Percentiles rank a stretch among this genome's conserved stretches.
Evolutionary conservation across 2,113 vertebrate species (phyloP).

Genomic region (Daubentonia madagascariensis): DNA sequence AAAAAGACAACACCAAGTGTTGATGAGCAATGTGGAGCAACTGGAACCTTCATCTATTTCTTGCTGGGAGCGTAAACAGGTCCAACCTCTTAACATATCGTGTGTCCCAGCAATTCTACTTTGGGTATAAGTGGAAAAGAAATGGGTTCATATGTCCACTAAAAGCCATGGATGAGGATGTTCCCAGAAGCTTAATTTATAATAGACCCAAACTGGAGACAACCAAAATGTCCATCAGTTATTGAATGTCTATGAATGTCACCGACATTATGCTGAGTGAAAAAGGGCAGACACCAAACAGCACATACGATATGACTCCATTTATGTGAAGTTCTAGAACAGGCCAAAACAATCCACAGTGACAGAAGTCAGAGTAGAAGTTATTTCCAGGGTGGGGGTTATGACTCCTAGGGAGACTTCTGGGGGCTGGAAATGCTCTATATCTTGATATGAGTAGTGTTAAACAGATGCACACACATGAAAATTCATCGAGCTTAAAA

Average conservation of each 20-base stretch:
- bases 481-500: too few species aligned
- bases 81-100: rapidly evolving
- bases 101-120: not conserved
- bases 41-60: rapidly evolving
- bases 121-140: not conserved
- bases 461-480: not conserved
- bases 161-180: not conserved
- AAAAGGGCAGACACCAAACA: not conserved
- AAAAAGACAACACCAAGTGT: not conserved
- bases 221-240: not conserved
- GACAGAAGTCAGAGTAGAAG: not conserved
- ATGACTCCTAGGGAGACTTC: not conserved
- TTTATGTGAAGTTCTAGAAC: not conserved
- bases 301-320: not conserved
- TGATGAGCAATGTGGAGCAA: not conserved
- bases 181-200: not conserved
- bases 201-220: not conserved
- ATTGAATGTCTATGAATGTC: rapidly evolving
- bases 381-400: not conserved
- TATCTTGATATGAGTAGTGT: not conserved
- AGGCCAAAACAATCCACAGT: not conserved
- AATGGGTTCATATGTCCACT: too few species aligned
- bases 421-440: not conserved
- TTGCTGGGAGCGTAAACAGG: not conserved
- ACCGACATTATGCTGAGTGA: rapidly evolving